Evolutionary conservation across 1,140 invertebrate species (phyloP).

Genomic region (Reticulitermes speratus): DNA sequence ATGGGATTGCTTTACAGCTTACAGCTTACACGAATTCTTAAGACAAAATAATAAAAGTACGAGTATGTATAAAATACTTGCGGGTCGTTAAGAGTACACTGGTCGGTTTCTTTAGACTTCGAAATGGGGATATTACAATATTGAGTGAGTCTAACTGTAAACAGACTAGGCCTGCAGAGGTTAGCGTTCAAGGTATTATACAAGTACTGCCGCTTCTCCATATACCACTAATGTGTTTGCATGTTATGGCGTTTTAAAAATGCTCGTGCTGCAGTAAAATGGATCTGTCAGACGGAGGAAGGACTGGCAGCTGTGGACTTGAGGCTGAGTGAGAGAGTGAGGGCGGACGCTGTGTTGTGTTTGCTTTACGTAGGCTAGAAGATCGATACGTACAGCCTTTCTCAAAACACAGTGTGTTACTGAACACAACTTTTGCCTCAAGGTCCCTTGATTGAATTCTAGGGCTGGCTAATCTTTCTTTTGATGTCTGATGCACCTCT

Average conservation of each 20-base stretch:
- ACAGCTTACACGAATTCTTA: no score
- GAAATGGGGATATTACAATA: not conserved
- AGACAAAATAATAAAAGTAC: no score
- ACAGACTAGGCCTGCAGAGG: not conserved
- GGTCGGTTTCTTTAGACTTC: not conserved
- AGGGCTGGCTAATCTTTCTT: no score
- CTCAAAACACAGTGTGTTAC: not conserved
- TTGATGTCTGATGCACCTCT: no score
- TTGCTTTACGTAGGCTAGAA: not conserved
- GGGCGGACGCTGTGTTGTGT: not conserved
- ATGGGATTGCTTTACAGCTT: no score
- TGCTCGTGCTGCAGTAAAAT: not conserved
- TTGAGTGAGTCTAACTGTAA: not conserved
- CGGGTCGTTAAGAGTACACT: no score
- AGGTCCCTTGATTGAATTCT: no score
- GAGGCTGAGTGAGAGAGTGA: not conserved
- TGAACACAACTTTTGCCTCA: not conserved
- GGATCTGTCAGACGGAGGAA: not conserved
- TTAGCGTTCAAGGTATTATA: not conserved
- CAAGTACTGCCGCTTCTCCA: not conserved
- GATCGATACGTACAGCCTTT: slow-evolving; percentile 1
- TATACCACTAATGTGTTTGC: not conserved
- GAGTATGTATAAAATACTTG: no score
- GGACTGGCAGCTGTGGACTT: not conserved
- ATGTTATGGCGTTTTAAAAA: slow-evolving; percentile 10